Conservation (phyloP, 2,888 invertebrate species). For the Camponotus fellah region DNA sequence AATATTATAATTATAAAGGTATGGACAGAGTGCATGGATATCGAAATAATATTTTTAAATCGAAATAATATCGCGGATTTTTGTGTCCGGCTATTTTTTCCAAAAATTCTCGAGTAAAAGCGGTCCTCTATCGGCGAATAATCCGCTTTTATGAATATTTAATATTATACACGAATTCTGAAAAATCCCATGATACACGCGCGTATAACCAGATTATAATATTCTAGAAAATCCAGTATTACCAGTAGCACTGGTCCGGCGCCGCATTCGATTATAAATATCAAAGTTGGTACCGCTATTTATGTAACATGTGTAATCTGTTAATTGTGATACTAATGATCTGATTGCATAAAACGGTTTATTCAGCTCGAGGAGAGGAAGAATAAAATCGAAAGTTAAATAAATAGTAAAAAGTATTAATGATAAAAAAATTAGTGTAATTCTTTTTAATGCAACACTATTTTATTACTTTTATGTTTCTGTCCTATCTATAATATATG, state of each 20-base stretch:
- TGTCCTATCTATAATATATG: not conserved
- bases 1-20: not conserved
- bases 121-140: conserved; percentile 25
- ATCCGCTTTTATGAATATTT: conserved; percentile 61
- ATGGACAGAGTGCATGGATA: not conserved
- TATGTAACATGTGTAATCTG: conserved; percentile 67
- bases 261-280: conserved; percentile 66
- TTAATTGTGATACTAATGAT: conserved; percentile 63
- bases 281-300: conserved; percentile 47
- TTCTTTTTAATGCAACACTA: not conserved
- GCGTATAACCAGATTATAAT: conserved; percentile 65
- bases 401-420: not conserved
- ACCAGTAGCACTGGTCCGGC: conserved; percentile 68
- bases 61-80: conserved; percentile 19
- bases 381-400: not conserved
- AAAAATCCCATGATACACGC: conserved; percentile 59
- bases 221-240: conserved; percentile 77
- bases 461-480: not conserved
- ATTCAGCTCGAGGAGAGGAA: not conserved
- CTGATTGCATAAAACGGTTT: not conserved
- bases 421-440: not conserved
- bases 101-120: conserved; percentile 22
- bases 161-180: conserved; percentile 18
- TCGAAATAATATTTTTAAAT: conserved; percentile 1
- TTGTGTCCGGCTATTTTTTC: not conserved